A percentile compares a stretch with the other conserved stretches of the same genome.
Conservation (phyloP, 2,888 invertebrate species). For the Mesopsocus fuscifrons region DNA sequence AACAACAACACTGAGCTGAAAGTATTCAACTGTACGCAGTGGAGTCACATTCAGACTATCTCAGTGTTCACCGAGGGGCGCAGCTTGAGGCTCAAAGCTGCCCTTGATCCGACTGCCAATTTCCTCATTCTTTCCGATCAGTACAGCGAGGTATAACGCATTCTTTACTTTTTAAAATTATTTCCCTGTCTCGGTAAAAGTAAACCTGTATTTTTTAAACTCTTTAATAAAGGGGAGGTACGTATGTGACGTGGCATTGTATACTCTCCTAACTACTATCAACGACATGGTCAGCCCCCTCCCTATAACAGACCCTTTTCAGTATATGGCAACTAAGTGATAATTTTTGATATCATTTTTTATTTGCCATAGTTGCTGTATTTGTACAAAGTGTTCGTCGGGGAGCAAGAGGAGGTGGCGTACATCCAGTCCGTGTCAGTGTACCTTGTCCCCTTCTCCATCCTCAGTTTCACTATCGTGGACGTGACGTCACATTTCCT, state of each 20-base stretch:
- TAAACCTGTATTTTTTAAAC: no score
- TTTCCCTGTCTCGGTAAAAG: no score
- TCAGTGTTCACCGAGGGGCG: conserved; percentile 34
- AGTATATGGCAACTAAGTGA: no score
- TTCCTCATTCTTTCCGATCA: conserved; percentile 80
- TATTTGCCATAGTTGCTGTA: conserved; percentile 56
- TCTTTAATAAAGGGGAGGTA: no score
- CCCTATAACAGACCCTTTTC: no score
- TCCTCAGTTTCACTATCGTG: conserved; percentile 73
- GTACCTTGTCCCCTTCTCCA: conserved; percentile 69
- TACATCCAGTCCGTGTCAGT: conserved; percentile 61
- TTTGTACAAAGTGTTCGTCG: conserved; percentile 51
- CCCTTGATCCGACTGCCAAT: conserved; percentile 65
- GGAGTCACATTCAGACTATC: conserved; percentile 84
- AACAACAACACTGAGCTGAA: conserved; percentile 79
- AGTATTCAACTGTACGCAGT: conserved; percentile 86
- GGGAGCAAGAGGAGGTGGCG: conserved; percentile 36
- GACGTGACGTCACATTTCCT: conserved; percentile 39
- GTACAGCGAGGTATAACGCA: conserved; percentile 40
- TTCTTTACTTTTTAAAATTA: background rate
- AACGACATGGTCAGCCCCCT: no score
- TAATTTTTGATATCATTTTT: no score
- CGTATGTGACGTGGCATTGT: no score
- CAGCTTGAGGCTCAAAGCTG: conserved; percentile 44
- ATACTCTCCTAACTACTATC: no score